Base-by-base conservation (phyloP, 2,888 invertebrate species). In the Margaritifera margaritifera region DNA sequence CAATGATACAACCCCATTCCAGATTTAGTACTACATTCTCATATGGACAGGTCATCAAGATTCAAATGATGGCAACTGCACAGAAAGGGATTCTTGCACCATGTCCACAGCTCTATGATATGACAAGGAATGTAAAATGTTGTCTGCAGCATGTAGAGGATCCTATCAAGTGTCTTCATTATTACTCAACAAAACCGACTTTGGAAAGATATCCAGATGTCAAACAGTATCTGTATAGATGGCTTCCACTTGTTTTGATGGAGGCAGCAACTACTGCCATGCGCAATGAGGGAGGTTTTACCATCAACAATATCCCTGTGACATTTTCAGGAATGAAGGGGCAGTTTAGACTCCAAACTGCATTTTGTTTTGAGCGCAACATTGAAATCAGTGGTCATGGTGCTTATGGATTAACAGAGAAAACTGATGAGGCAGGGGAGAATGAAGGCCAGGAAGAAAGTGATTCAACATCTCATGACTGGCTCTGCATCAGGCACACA, bases 191-290 rank as follows among this genome's bases (percentile, higher is more conserved):
- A 24, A 55, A 27, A 42, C 25, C 66, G 15, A 66, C 73, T 11
- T 60, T 66, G 64, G 54, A 72, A 58, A 18, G n/a, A 20, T 74
- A 72, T 50, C 19, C 55, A 25, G 69, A 24, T 8, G 54, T 72
- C 6, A 53, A 59, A 4, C 65, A 70, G 11, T 78, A 78, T 53
- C 42, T 68, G 6, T 20, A 67, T 22, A 70, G 55, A 62, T 78
- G 75, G 78, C 31, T 69, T n/a, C 74, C 72, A 25, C 50, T 78
- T 4, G 51, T 78, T 18, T 15, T 54, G 19, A 78, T 78, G 78
- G 75, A 78, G 27, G 69, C 75, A 27, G 75, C 75, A 2, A 68
- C 64, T 18, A 60, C 57, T 15, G 69, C 75, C 25, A 66, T 68
- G 6, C 59, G 42, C 0, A 68, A 61, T 25, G 64, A 63, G 25